These are phyloP conservation scores for Copidosoma floridanum DNA, from an alignment of 1,140 invertebrate genomes.

Conservation along the genomic window DNA sequence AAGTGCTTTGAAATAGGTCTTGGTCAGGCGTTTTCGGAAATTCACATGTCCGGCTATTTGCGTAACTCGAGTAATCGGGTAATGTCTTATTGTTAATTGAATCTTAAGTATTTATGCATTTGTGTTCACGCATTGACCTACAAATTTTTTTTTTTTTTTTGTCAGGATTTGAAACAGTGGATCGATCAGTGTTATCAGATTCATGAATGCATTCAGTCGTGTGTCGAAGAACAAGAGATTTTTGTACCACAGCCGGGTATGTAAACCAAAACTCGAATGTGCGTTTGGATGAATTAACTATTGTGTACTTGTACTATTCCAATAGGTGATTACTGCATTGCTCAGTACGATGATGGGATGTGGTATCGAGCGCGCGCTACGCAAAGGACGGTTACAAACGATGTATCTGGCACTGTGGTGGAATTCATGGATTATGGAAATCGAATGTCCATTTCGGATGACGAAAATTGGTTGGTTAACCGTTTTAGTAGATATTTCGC, in stretches of 20 bases:
- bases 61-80: not conserved
- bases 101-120: too few relatives aligned
- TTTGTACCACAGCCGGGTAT: constrained; percentile 17
- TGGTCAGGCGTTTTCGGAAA: not conserved
- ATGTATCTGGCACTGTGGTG: not conserved
- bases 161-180: constrained; percentile 25
- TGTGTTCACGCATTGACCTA: too few relatives aligned
- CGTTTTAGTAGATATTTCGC: not conserved
- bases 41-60: not conserved
- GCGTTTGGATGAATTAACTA: constrained; percentile 1
- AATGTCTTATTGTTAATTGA: not conserved
- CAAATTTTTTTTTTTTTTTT: not conserved
- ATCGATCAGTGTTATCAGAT: constrained; percentile 20
- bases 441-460: not conserved
- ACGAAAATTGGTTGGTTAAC: not conserved
- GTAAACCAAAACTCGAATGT: constrained; percentile 21
- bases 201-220: constrained; percentile 34
- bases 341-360: constrained; percentile 36
- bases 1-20: not conserved
- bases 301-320: constrained; percentile 16
- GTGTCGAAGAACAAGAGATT: constrained; percentile 30
- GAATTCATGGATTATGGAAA: not conserved
- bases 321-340: constrained; percentile 43
- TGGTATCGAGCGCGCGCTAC: constrained; percentile 59
- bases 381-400: not conserved